A percentile compares a stretch with the other conserved stretches of the same genome.
Evolutionary conservation across 2,797 vertebrate species (phyloP).

Genomic region (Onychomys leucogaster): DNA sequence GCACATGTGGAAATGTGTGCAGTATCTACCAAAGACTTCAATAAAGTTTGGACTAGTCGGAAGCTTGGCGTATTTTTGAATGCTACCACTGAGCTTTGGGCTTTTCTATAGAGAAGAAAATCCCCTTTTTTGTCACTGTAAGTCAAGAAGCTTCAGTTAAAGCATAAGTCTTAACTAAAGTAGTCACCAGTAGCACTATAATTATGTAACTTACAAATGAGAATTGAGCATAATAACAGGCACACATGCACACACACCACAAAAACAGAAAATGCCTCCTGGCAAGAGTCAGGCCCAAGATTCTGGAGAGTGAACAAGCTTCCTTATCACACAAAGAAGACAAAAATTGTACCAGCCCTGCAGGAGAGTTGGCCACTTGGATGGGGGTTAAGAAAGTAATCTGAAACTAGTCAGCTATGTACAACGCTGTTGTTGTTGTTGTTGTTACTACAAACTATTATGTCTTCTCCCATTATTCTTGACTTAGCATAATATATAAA

Average conservation of each 20-base stretch:
- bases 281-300: neutral
- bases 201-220: constrained; percentile 11
- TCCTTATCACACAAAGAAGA: neutral
- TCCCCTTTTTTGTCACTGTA: neutral
- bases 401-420: neutral
- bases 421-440: neutral
- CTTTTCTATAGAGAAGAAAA: constrained; percentile 3
- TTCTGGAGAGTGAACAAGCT: neutral
- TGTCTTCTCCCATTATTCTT: neutral
- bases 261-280: neutral
- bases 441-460: neutral
- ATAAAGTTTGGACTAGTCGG: constrained; percentile 11
- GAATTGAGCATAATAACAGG: neutral
- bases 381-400: neutral
- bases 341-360: neutral
- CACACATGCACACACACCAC: neutral
- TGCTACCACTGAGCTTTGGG: neutral
- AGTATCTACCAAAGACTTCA: neutral
- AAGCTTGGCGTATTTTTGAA: constrained; percentile 17
- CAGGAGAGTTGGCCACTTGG: neutral
- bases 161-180: constrained; percentile 29
- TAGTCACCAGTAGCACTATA: constrained; percentile 4
- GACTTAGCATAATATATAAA: neutral
- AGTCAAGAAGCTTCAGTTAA: constrained; percentile 1
- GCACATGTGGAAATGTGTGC: neutral